Conservation (phyloP, 2,888 invertebrate genomes). For the Polyommatus iphigenia region DNA sequence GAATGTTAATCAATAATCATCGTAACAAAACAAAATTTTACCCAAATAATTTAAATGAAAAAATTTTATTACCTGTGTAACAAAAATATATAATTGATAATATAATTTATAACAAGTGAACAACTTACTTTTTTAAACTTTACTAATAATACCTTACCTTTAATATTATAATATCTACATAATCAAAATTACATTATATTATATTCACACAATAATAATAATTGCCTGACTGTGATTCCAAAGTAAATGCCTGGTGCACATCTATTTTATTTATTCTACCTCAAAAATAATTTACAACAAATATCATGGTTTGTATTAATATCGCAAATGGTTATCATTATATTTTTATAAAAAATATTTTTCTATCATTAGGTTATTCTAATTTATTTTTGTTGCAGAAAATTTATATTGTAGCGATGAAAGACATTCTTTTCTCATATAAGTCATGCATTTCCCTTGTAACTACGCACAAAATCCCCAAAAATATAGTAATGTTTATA, state of each 20-base stretch:
- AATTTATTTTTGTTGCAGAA: neutral
- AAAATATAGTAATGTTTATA: constrained; percentile 15
- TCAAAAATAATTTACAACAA: neutral
- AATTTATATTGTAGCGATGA: neutral
- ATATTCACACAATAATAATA: neutral
- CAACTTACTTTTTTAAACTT: neutral
- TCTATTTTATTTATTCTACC: neutral
- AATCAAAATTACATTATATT: neutral
- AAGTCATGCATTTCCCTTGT: neutral
- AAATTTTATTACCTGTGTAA: too few relatives aligned
- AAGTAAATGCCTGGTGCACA: neutral
- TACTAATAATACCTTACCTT: too few relatives aligned
- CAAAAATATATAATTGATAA: too few relatives aligned
- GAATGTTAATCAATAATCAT: neutral
- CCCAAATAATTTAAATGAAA: too few relatives aligned
- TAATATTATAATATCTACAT: neutral
- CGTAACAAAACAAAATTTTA: neutral
- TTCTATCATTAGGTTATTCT: neutral
- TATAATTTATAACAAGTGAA: too few relatives aligned
- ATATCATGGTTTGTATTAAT: neutral
- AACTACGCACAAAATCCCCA: constrained; percentile 7
- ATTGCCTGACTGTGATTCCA: neutral
- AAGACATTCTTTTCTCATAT: neutral
- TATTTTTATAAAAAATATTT: neutral
- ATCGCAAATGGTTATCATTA: neutral